Conservation (phyloP, 2,113 vertebrate species). For the Sciurus niger region DNA sequence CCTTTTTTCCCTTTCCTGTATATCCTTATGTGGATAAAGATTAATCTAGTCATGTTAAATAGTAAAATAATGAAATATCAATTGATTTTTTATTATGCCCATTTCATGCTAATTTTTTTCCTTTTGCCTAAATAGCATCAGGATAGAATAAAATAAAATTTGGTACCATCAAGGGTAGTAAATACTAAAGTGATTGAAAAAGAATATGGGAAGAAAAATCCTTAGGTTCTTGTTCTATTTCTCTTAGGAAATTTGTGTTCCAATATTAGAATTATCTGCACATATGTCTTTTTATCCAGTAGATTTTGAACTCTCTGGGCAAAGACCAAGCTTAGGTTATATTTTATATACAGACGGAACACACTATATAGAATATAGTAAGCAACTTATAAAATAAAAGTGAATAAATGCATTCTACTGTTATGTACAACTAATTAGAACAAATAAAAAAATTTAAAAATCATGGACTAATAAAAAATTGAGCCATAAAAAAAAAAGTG, state of each 20-base stretch:
- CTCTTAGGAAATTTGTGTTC: slow-evolving; percentile 23
- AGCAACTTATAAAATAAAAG: neutral
- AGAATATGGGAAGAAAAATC: neutral
- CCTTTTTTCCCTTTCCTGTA: neutral
- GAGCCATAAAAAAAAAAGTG: neutral
- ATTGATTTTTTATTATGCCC: slow-evolving; percentile 55
- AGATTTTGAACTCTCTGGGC: neutral
- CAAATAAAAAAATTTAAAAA: too few species aligned
- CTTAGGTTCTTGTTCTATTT: neutral
- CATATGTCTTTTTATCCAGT: neutral
- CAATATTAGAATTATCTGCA: neutral
- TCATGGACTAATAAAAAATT: too few species aligned
- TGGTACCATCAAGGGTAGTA: neutral
- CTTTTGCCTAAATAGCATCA: neutral
- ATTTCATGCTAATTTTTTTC: slow-evolving; percentile 38
- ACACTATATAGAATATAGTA: neutral
- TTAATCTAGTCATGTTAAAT: slow-evolving; percentile 51
- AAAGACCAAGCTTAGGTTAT: neutral
- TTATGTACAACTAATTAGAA: too few species aligned
- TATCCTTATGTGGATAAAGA: slow-evolving; percentile 21
- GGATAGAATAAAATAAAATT: slow-evolving; percentile 45
- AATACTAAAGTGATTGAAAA: slow-evolving; percentile 46
- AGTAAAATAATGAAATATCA: slow-evolving; percentile 44
- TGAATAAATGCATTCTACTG: too few species aligned
- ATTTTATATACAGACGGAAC: neutral